Base-by-base conservation (phyloP, 2,113 vertebrate species). In the Brachirus orientalis region DNA sequence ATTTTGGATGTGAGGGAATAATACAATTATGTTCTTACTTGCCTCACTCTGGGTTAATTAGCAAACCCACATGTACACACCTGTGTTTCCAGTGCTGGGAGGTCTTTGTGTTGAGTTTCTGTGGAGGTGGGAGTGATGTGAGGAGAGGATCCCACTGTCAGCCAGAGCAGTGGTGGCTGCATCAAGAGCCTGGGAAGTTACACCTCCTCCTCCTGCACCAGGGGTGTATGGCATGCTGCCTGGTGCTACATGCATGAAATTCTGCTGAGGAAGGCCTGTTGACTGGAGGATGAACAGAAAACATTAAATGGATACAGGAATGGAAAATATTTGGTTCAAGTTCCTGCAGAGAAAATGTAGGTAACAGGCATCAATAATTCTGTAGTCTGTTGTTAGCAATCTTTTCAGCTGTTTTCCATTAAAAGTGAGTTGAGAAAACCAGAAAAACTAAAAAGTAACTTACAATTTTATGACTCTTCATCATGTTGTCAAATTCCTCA, bases 401-500 rank as follows among this genome's bases (percentile, higher is more conserved):
- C 16, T 17, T 45, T 38, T 18, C 11, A 38, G 7, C 12, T 28
- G 19, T 22, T 50, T 10, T 19, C 19, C 19, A 5, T 20, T 12
- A 40, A 38, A 37, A 38, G 44, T 19, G 7, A 41, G 12, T 12
- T 22, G 41, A 57, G 1, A 20, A 57, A 44, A 11, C 1, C 8
- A 45, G 22, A 44, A n/a, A 28, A 17, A 37, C 16, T 5, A 46
- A 10, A 41, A 35, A 0, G 6, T 4, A 48, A 65, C 88, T 72
- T 94, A 97, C 95, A 92, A 98, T 94, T 94, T 98, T 98, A 95
- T 99, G 97, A 93, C 93, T 96, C 93, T 96, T 91, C 96, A 99
- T 98, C 97, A 99, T 99, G 94, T 96, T 96, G 96, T 99, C 97
- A 91, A 99, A 99, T 84, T 98, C 97, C 90, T 99, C 97, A 86